Evolutionary conservation across 2,888 invertebrate genomes (phyloP).

Genomic region (Ennomos fuscantarius): DNA sequence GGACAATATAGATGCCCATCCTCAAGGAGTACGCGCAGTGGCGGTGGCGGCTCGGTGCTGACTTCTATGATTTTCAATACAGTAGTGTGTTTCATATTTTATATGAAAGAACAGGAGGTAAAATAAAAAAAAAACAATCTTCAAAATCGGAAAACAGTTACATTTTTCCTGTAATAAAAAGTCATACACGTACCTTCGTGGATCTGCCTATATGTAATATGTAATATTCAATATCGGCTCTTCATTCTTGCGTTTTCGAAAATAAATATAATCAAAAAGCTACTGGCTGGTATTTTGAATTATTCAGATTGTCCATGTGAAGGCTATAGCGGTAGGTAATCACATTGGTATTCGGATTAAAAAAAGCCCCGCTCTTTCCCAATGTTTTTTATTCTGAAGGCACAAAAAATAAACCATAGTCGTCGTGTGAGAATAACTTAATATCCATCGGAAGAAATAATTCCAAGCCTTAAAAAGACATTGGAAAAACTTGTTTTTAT

Average conservation of each 20-base stretch:
- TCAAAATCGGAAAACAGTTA: too few relatives aligned
- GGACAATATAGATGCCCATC: too few relatives aligned
- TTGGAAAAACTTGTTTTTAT: slow-evolving; percentile 49
- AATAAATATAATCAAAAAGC: neutral
- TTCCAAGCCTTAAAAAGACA: slow-evolving; percentile 46
- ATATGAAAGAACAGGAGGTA: too few relatives aligned
- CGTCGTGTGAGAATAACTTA: slow-evolving; percentile 27
- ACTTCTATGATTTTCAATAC: too few relatives aligned
- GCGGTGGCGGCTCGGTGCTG: too few relatives aligned
- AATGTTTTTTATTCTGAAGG: slow-evolving; percentile 39
- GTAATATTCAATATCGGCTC: neutral
- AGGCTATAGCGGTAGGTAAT: slow-evolving; percentile 6
- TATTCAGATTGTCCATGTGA: neutral
- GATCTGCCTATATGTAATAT: too few relatives aligned
- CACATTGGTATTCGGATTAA: slow-evolving; percentile 33
- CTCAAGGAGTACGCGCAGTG: too few relatives aligned
- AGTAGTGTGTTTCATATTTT: too few relatives aligned
- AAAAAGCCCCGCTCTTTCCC: slow-evolving; percentile 38
- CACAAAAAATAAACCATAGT: slow-evolving; percentile 32
- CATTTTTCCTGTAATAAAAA: too few relatives aligned
- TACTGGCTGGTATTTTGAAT: neutral
- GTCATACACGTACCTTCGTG: too few relatives aligned
- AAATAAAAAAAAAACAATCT: too few relatives aligned
- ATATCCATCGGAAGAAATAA: slow-evolving; percentile 62
- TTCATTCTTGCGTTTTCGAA: neutral